A percentile compares a stretch with the other conserved stretches of the same genome.
phyloP scores from a whole-genome alignment of 2,888 invertebrate genomes.

The Lithosia quadra region DNA sequence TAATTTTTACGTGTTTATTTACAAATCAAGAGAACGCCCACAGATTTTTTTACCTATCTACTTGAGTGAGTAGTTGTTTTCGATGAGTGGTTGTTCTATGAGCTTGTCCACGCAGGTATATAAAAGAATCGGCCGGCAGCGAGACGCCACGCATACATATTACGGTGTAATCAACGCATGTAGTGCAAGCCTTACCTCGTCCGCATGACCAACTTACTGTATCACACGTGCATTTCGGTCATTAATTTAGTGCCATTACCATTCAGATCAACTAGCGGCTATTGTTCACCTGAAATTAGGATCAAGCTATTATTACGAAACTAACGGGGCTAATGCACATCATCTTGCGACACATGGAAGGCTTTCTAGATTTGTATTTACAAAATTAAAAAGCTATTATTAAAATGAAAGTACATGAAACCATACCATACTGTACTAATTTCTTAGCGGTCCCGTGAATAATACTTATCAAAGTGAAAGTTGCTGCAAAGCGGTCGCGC shows the following conservation, averaged over 20 bases:
- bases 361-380: constrained; percentile 6
- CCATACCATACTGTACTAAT: constrained; percentile 9
- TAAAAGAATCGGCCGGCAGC: constrained; percentile 42
- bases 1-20: constrained; percentile 56
- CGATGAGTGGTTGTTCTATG: constrained; percentile 8
- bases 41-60: not conserved
- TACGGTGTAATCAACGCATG: constrained; percentile 59
- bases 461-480: constrained; percentile 43
- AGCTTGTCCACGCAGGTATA: constrained; percentile 21
- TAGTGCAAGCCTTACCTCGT: constrained; percentile 63
- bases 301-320: constrained; percentile 61
- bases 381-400: constrained; percentile 11
- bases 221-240: constrained; percentile 65
- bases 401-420: constrained; percentile 25
- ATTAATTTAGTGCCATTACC: constrained; percentile 75
- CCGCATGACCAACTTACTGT: constrained; percentile 78
- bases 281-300: constrained; percentile 62
- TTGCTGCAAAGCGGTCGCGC: constrained; percentile 37
- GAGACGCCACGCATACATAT: constrained; percentile 66
- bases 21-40: constrained; percentile 26
- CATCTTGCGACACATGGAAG: constrained; percentile 17
- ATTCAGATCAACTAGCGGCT: constrained; percentile 66
- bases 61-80: not conserved
- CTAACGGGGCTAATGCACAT: constrained; percentile 22
- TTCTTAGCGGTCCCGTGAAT: constrained; percentile 18